Evolutionary conservation across 2,113 vertebrate genomes (phyloP).

Genomic region (Poecilia latipinna): DNA sequence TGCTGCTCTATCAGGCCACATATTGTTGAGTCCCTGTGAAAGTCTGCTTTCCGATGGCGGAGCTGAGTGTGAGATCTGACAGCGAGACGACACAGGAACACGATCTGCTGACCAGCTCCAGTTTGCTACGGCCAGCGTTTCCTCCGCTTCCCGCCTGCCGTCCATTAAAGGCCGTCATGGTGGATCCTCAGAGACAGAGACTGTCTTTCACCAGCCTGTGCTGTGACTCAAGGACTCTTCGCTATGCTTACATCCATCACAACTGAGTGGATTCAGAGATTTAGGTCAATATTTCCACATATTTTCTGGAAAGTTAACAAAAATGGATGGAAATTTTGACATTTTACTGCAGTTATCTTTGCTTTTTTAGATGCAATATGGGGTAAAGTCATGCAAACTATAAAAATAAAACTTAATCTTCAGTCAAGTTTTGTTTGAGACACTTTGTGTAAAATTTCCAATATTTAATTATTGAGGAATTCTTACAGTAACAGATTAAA

Average conservation of each 20-base stretch:
- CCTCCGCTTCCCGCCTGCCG: constrained; percentile 30
- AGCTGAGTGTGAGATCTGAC: constrained; percentile 69
- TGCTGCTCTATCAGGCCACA: constrained; percentile 46
- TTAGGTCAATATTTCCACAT: constrained; percentile 12
- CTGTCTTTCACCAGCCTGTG: constrained; percentile 57
- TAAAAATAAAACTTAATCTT: not conserved
- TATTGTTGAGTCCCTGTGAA: constrained; percentile 52
- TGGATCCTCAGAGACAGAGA: constrained; percentile 61
- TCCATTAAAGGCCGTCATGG: constrained; percentile 35
- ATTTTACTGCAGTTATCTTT: not conserved
- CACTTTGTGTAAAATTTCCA: no score
- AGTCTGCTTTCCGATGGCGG: constrained; percentile 34
- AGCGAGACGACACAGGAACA: constrained; percentile 53
- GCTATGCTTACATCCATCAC: constrained; percentile 22
- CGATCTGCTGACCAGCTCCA: constrained; percentile 17
- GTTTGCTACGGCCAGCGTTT: constrained; percentile 28
- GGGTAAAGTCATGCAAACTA: not conserved
- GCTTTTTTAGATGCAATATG: not conserved
- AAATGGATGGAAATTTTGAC: not conserved
- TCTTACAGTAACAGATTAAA: no score
- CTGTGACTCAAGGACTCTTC: constrained; percentile 49
- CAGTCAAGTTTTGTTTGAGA: not conserved
- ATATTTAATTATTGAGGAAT: no score
- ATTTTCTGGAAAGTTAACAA: not conserved
- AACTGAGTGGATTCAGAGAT: constrained; percentile 7